These are phyloP conservation scores for Rhopalosiphum padi DNA, from an alignment of 1,140 invertebrate species.

Conservation along the genomic window DNA sequence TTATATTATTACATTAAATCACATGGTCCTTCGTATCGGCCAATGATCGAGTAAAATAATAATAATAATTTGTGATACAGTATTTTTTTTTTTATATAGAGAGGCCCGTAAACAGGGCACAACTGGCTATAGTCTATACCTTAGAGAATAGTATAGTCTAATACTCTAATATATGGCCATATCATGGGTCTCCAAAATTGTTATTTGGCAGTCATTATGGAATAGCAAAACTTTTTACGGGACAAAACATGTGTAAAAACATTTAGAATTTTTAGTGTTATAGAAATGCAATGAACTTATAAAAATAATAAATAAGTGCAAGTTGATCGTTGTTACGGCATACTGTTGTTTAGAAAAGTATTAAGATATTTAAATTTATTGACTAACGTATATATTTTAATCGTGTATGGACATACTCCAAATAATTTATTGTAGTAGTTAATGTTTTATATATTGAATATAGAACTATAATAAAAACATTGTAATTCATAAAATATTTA, in stretches of 20 bases:
- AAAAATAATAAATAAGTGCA: too few species aligned
- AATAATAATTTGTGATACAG: slow-evolving; percentile 21
- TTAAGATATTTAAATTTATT: too few species aligned
- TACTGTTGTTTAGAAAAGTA: too few species aligned
- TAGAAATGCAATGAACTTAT: neutral
- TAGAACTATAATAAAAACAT: too few species aligned
- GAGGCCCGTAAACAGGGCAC: neutral
- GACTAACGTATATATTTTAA: too few species aligned
- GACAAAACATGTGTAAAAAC: neutral
- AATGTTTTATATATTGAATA: too few species aligned
- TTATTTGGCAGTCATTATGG: neutral
- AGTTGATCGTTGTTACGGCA: too few species aligned
- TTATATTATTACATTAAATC: slow-evolving; percentile 28
- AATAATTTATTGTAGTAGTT: too few species aligned
- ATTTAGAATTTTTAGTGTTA: neutral
- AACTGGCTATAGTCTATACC: neutral
- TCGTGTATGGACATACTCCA: too few species aligned
- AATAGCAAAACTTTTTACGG: neutral
- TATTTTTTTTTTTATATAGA: neutral
- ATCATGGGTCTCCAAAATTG: neutral
- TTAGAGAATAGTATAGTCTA: neutral
- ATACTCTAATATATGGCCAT: neutral
- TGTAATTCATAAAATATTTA: too few species aligned
- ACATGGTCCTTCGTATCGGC: neutral
- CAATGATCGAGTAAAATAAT: slow-evolving; percentile 10